Percentiles rank a stretch among this genome's conserved stretches.
Conservation (phyloP, 2,797 vertebrate species). For the Paratrypauchen microcephalus region DNA sequence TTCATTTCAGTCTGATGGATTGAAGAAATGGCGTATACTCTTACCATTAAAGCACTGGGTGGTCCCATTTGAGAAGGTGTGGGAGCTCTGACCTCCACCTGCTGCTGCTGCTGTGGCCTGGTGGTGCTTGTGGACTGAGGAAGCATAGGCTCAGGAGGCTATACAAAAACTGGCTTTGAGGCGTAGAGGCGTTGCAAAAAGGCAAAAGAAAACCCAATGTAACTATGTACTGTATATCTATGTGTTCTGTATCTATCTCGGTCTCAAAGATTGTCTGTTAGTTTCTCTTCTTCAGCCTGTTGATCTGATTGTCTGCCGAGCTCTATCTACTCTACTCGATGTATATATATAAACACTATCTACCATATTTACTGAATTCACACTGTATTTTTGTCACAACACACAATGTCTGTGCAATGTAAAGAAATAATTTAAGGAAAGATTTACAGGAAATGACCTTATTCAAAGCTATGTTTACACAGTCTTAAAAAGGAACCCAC, state of each 20-base stretch:
- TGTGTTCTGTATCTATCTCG: conserved; percentile 73
- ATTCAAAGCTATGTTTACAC: conserved; percentile 80
- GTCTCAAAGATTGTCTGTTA: conserved; percentile 74
- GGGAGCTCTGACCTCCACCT: conserved; percentile 26
- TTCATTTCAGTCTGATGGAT: not conserved
- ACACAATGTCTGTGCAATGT: conserved; percentile 79
- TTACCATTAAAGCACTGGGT: not conserved
- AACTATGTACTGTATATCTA: conserved; percentile 75
- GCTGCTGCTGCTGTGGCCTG: not conserved
- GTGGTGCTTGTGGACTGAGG: conserved; percentile 28
- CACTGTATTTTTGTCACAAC: conserved; percentile 79
- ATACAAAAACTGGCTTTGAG: conserved; percentile 43
- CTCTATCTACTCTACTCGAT: conserved; percentile 73
- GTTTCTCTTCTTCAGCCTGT: conserved; percentile 74
- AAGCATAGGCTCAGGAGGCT: conserved; percentile 27
- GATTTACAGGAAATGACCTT: conserved; percentile 79
- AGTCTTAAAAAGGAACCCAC: conserved; percentile 71
- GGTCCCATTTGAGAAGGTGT: not conserved
- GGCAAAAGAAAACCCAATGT: conserved; percentile 56
- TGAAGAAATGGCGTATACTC: not conserved
- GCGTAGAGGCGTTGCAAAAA: conserved; percentile 45
- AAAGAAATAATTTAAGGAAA: conserved; percentile 80
- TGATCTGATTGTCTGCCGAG: conserved; percentile 76
- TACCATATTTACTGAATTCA: conserved; percentile 75
- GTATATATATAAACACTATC: conserved; percentile 74